A percentile compares a stretch with the other conserved stretches of the same genome.
Conservation (phyloP, 2,888 invertebrate genomes). For the Andrena dorsata region DNA sequence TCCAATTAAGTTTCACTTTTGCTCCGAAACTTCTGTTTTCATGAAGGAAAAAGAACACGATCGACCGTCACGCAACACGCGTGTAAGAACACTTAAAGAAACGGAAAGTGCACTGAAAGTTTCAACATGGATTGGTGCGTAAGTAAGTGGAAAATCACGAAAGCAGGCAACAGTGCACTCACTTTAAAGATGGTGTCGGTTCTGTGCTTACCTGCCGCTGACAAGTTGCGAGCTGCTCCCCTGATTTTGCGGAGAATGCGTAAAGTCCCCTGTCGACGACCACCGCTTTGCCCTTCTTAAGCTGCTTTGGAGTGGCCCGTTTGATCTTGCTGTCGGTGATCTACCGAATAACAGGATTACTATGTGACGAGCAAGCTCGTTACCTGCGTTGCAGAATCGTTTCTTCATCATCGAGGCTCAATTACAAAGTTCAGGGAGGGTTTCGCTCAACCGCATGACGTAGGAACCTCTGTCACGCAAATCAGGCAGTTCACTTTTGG, state of each 20-base stretch:
- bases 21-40: not conserved
- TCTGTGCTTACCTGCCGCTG: conserved; percentile 85
- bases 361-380: conserved; percentile 30
- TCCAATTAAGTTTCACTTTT: not conserved
- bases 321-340: conserved; percentile 88
- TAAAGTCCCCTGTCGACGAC: conserved; percentile 94
- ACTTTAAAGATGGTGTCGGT: conserved; percentile 53
- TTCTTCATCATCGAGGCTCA: conserved; percentile 2
- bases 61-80: conserved; percentile 8
- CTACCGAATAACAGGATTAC: conserved; percentile 74
- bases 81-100: conserved; percentile 18
- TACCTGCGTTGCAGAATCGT: conserved; percentile 31
- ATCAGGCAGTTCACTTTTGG: too few species aligned
- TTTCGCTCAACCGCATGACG: not conserved
- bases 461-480: not conserved
- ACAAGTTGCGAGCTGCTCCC: conserved; percentile 82
- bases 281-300: conserved; percentile 90
- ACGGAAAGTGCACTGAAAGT: conserved; percentile 34
- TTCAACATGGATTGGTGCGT: conserved; percentile 12
- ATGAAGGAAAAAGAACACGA: not conserved
- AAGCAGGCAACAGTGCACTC: conserved; percentile 47
- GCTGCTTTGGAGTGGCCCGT: conserved; percentile 86
- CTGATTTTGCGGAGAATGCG: conserved; percentile 85
- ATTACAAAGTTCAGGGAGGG: not conserved
- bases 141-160: conserved; percentile 51